These are phyloP conservation scores for Tiphia femorata DNA, from an alignment of 2,888 invertebrate genomes.

Conservation along the genomic window DNA sequence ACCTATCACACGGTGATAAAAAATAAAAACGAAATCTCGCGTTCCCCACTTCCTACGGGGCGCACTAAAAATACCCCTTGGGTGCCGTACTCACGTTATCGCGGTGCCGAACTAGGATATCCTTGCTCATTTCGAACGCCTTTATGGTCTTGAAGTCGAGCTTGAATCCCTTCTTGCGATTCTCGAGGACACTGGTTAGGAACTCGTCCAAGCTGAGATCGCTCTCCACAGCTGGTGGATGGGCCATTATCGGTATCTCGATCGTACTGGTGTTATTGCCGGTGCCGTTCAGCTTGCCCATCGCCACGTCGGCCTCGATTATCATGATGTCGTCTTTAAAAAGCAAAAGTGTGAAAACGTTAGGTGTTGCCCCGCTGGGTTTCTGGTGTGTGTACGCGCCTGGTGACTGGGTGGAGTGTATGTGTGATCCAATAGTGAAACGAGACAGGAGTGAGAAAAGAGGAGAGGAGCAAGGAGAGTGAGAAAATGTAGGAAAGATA, in stretches of 20 bases:
- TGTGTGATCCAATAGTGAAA: slow-evolving; percentile 5
- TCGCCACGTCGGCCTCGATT: slow-evolving; percentile 88
- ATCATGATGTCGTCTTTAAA: slow-evolving; percentile 76
- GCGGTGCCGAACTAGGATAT: slow-evolving; percentile 65
- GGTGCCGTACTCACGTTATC: slow-evolving; percentile 66
- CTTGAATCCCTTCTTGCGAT: slow-evolving; percentile 82
- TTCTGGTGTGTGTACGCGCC: too few relatives aligned
- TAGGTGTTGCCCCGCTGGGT: neutral
- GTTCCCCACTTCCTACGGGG: too few relatives aligned
- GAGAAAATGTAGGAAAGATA: too few relatives aligned
- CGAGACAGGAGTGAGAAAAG: slow-evolving; percentile 1
- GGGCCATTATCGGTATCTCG: slow-evolving; percentile 85
- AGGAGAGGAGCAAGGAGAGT: neutral
- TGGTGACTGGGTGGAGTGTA: too few relatives aligned
- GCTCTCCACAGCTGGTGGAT: slow-evolving; percentile 81
- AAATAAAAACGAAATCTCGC: too few relatives aligned
- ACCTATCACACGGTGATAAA: too few relatives aligned
- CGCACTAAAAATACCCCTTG: too few relatives aligned
- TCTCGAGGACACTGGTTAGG: slow-evolving; percentile 72
- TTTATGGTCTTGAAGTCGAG: slow-evolving; percentile 88
- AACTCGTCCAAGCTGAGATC: slow-evolving; percentile 84
- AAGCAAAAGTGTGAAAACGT: slow-evolving; percentile 21
- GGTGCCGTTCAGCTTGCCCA: slow-evolving; percentile 72
- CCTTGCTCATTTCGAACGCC: slow-evolving; percentile 75
- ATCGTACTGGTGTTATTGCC: slow-evolving; percentile 70